Conservation (phyloP, 2,888 invertebrate species). For the Drosophila austrosaltans region DNA sequence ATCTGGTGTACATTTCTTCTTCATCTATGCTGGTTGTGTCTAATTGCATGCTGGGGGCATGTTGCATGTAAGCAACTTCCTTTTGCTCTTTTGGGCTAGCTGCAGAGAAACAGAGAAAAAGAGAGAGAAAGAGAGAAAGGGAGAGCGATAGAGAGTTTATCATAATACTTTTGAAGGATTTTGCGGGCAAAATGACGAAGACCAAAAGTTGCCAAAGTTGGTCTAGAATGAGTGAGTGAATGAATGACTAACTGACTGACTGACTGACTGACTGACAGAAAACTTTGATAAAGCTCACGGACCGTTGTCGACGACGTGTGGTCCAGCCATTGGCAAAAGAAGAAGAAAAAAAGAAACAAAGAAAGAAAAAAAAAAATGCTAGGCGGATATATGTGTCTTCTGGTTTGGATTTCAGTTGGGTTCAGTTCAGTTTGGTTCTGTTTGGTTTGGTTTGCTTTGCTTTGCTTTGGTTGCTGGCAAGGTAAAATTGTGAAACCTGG, state of each 20-base stretch:
- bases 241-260: constrained; percentile 33
- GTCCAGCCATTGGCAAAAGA: constrained; percentile 33
- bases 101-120: not conserved
- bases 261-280: constrained; percentile 21
- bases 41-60: constrained; percentile 66
- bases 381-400: constrained; percentile 39
- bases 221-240: constrained; percentile 44
- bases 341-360: constrained; percentile 1
- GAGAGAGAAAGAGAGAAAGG: not conserved
- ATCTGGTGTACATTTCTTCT: constrained; percentile 3
- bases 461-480: constrained; percentile 54
- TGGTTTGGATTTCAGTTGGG: constrained; percentile 43
- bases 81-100: not conserved
- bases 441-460: constrained; percentile 49
- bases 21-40: constrained; percentile 32
- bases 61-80: constrained; percentile 55
- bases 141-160: constrained; percentile 37
- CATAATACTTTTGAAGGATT: constrained; percentile 65
- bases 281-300: constrained; percentile 3
- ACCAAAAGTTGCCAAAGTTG: constrained; percentile 41
- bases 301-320: constrained; percentile 35
- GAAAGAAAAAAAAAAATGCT: not conserved
- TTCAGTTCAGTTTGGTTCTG: constrained; percentile 46
- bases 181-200: constrained; percentile 46
- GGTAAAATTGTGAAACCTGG: constrained; percentile 61